phyloP scores from a whole-genome alignment of 1,140 invertebrate species.

The Tetramorium parvispinum region DNA sequence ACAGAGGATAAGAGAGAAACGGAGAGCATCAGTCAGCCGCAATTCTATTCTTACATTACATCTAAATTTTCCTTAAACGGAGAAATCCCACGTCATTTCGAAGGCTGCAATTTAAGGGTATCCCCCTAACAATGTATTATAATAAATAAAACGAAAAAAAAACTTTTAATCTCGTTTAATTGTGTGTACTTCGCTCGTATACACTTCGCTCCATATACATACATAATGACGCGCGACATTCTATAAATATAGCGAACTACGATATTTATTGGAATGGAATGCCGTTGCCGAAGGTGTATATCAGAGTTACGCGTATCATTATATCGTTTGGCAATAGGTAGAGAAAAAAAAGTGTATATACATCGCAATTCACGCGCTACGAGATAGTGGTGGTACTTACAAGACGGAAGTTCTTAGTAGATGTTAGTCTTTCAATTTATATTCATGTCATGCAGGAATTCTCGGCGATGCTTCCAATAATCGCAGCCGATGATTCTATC shows the following conservation, averaged over 20 bases:
- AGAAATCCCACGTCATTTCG: neutral
- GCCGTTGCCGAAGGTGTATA: neutral
- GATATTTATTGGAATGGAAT: neutral
- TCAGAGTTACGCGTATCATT: neutral
- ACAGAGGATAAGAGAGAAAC: neutral
- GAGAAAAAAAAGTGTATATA: neutral
- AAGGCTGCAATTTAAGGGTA: neutral
- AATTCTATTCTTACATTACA: neutral
- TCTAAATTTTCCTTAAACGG: neutral
- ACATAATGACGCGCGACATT: neutral
- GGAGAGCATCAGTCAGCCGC: neutral
- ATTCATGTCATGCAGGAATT: conserved; percentile 32
- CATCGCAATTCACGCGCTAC: neutral
- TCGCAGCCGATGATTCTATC: neutral
- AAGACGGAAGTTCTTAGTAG: neutral
- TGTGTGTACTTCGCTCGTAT: neutral
- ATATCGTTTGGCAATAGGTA: neutral
- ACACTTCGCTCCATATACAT: neutral
- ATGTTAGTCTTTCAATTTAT: neutral
- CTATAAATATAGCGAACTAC: neutral
- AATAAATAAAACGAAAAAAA: neutral
- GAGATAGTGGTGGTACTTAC: neutral
- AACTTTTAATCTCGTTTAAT: neutral
- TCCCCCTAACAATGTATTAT: neutral
- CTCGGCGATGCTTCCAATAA: neutral